Conservation (phyloP, 2,113 vertebrate genomes). For the Zootoca vivipara region DNA sequence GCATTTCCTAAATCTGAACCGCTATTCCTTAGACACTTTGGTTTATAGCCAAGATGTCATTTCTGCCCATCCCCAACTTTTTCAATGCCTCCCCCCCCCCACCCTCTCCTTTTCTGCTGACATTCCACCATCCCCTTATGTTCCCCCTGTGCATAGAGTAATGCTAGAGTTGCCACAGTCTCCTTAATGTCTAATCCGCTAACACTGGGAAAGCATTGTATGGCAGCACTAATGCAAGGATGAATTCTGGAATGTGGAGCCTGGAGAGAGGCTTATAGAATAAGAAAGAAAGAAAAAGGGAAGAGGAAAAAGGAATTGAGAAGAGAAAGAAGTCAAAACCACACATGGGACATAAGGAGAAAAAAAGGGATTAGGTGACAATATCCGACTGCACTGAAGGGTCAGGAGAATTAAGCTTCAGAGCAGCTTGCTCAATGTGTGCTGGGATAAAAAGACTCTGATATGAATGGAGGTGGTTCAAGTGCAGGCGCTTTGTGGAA, state of each 20-base stretch:
- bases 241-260: conserved; percentile 80
- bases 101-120: conserved; percentile 39
- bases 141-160: conserved; percentile 60
- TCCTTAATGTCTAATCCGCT: conserved; percentile 81
- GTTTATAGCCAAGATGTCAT: conserved; percentile 51
- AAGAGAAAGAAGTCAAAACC: conserved; percentile 84
- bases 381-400: conserved; percentile 80
- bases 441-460: conserved; percentile 80
- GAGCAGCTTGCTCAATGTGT: conserved; percentile 79
- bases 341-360: conserved; percentile 77
- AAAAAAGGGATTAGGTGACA: conserved; percentile 83
- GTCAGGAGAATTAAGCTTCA: conserved; percentile 81
- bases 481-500: conserved; percentile 77
- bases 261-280: conserved; percentile 79
- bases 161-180: conserved; percentile 75
- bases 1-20: not conserved
- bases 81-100: conserved; percentile 24
- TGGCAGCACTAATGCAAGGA: conserved; percentile 75
- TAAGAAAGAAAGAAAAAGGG: conserved; percentile 77
- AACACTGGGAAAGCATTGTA: conserved; percentile 81
- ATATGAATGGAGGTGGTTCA: conserved; percentile 80
- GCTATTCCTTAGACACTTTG: conserved; percentile 21
- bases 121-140: conserved; percentile 63
- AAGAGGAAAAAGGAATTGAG: conserved; percentile 78
- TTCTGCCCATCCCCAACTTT: conserved; percentile 26